Percentiles rank a stretch among this genome's conserved stretches.
Evolutionary conservation across 2,113 vertebrate species (phyloP).

Genomic region (Pelecanoides urinatrix): DNA sequence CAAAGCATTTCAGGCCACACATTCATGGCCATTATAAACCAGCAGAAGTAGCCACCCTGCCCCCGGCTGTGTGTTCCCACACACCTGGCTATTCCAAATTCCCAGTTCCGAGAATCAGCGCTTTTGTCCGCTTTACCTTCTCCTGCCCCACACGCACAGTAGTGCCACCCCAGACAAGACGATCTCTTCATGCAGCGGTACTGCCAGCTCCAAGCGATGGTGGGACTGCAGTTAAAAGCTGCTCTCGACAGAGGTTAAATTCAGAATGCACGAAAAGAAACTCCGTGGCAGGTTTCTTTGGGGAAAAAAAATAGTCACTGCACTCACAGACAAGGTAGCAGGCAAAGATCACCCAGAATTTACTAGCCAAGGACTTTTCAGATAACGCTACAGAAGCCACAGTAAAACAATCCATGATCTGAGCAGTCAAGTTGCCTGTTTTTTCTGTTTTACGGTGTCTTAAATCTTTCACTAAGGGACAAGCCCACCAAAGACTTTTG

Average conservation of each 20-base stretch:
- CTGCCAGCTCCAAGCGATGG: background rate
- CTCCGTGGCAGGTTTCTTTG: accelerated
- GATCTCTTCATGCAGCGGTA: accelerated
- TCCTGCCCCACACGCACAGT: background rate
- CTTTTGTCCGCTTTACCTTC: background rate
- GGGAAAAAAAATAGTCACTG: background rate
- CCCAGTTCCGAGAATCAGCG: background rate
- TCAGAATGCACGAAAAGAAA: background rate
- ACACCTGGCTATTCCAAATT: background rate
- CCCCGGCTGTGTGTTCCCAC: background rate
- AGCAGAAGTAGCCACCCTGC: background rate
- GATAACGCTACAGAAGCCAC: background rate
- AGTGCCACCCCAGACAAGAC: background rate
- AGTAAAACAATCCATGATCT: background rate
- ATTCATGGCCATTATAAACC: background rate
- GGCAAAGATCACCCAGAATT: background rate
- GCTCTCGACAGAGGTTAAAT: background rate
- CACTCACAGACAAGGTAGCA: background rate
- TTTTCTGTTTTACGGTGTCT: background rate
- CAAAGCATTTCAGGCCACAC: background rate
- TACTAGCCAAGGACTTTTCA: background rate
- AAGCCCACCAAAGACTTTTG: background rate
- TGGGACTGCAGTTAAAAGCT: background rate
- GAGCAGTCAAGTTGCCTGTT: background rate
- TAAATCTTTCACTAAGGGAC: background rate